These are phyloP conservation scores for Phoxinus phoxinus DNA, from an alignment of 2,113 vertebrate species.

Conservation along the genomic window DNA sequence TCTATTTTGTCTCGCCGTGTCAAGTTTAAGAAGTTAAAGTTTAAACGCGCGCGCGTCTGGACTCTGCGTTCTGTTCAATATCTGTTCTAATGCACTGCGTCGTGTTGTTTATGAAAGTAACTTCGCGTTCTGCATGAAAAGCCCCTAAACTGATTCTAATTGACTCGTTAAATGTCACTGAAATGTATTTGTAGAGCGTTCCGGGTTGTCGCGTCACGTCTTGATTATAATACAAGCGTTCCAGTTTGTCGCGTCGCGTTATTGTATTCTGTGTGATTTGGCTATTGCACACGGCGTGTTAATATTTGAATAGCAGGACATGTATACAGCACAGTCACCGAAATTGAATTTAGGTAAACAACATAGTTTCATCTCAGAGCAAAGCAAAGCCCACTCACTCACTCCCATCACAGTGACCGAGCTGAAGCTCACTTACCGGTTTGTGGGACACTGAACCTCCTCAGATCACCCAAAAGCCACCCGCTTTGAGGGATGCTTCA, in stretches of 20 bases:
- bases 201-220: background rate
- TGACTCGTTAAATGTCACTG: background rate
- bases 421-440: constrained; percentile 72
- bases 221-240: background rate
- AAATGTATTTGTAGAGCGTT: background rate
- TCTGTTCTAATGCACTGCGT: background rate
- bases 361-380: constrained; percentile 27
- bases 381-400: background rate
- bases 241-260: background rate
- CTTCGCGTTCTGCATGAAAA: background rate
- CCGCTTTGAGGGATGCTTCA: constrained; percentile 68
- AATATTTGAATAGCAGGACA: background rate
- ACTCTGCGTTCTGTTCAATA: background rate
- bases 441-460: constrained; percentile 65
- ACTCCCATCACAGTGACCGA: background rate
- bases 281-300: background rate
- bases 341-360: constrained; percentile 46
- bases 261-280: background rate
- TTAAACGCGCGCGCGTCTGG: background rate
- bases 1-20: background rate
- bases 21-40: background rate
- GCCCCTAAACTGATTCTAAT: background rate
- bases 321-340: background rate
- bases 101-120: background rate
- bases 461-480: constrained; percentile 69